Evolutionary conservation across 1,140 invertebrate species (phyloP).

Genomic region (Drosophila melanogaster): Release_6_plus_ISO1_MT NT_037436.4:882501-883000

Average conservation of each 20-base stretch:
- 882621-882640: neutral
- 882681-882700: conserved; percentile 42
- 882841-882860: conserved; percentile 42
- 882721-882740: conserved; percentile 49
- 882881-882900: conserved; percentile 34
- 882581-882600: neutral
- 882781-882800: conserved; percentile 56
- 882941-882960: conserved; percentile 23
- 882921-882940: conserved; percentile 35
- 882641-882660: neutral
- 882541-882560: too few species aligned
- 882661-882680: conserved; percentile 13
- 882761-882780: conserved; percentile 35
- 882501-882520: too few species aligned
- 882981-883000: conserved; percentile 14
- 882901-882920: conserved; percentile 57
- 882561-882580: neutral
- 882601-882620: neutral
- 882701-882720: conserved; percentile 75
- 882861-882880: conserved; percentile 54
- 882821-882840: conserved; percentile 53
- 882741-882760: conserved; percentile 47
- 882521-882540: too few species aligned
- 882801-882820: conserved; percentile 38
- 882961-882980: conserved; percentile 10